Evolutionary conservation across 2,888 invertebrate genomes (phyloP), one percentile per base, ranked within the genome.

Genomic region (Hylaea fasciaria): DNA sequence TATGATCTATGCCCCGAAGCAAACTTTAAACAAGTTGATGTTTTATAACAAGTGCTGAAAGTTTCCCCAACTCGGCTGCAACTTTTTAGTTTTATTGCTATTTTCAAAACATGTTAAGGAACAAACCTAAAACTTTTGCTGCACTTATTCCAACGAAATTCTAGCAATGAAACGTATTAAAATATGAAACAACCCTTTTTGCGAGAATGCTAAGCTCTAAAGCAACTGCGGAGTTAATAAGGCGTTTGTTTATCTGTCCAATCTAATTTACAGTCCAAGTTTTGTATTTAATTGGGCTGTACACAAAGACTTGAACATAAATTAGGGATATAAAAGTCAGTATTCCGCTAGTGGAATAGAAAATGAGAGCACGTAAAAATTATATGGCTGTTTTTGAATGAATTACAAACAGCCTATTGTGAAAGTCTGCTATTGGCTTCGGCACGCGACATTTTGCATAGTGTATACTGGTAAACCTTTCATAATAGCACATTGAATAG

Each of bases 1-100:
- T 66, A 66, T 69, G 64, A 66, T 68, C 68, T 68, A 60, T 64
- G 60, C 53, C 66, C 64, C 58, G 65, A 58, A 54, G 63, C 55
- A 52, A 80, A 77, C 69, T 81, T 78, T 75, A 76, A 77, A 80
- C 76, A 78, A 79, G 73, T 76, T 74, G 67, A 71, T 76, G 70
- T 64, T 72, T 69, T 66, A 68, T 70, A 72, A 70, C 69, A 71
- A 74, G 69, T 69, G 64, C 46, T 57, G 44, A 73, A 73, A 69
- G 57, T 66, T 66, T 73, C 65, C 67, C 57, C 59, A 56, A 66
- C 59, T 49, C 16, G 41, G 44, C 47, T 44, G 29, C 53, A 46
- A 46, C 52, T 50, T 47, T 12, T 46, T 29, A 56, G 56, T 51
- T 56, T 55, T 59, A 56, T 58, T 59, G 56, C 49, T 44, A 35